Evolutionary conservation across 2,113 vertebrate genomes (phyloP).

Genomic region (Solenodon paradoxus): DNA sequence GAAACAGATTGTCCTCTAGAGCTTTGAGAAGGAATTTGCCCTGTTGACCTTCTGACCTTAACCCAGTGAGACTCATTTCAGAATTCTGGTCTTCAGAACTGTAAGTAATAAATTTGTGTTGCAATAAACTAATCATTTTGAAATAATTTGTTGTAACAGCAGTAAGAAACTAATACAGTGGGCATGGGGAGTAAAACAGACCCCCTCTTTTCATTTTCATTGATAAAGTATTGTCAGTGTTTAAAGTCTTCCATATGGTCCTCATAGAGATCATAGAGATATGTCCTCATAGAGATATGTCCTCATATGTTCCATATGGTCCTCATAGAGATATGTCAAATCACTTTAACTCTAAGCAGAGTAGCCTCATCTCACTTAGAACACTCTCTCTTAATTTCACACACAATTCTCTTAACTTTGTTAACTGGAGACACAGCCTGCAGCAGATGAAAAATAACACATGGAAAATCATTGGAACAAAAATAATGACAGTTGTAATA

Average conservation of each 20-base stretch:
- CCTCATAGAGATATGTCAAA: neutral
- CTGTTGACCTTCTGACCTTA: neutral
- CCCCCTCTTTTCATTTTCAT: neutral
- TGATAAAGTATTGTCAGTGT: neutral
- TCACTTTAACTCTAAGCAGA: neutral
- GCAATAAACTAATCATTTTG: neutral
- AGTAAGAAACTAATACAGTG: neutral
- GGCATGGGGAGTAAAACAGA: neutral
- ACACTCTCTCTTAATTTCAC: neutral
- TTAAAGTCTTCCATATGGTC: neutral
- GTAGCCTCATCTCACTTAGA: neutral
- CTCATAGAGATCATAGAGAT: neutral
- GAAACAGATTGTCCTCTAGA: no score
- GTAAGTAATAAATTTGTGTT: no score
- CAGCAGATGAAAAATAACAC: neutral
- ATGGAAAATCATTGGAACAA: neutral
- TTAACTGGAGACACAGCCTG: neutral
- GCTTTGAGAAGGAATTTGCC: neutral
- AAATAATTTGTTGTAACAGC: neutral
- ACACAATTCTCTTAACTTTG: neutral
- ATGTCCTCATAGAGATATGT: no score
- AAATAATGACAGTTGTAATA: neutral
- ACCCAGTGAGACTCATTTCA: neutral
- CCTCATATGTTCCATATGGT: neutral
- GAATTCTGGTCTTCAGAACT: neutral